Evolutionary conservation across 2,797 vertebrate species (phyloP).

Genomic region (Ammospiza maritima): DNA sequence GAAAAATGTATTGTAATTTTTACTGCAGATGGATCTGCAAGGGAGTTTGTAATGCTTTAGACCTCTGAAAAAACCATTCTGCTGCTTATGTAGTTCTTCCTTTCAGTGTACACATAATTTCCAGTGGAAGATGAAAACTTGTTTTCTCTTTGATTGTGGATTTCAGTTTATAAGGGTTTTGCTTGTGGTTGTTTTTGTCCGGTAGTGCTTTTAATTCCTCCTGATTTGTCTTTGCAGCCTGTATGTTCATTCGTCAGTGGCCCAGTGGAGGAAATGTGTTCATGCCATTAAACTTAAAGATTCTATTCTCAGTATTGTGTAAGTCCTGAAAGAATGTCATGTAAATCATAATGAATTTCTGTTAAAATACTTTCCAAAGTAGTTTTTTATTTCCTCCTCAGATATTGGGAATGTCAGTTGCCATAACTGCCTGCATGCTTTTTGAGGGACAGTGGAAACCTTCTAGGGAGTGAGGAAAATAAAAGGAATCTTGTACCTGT

Average conservation of each 20-base stretch:
- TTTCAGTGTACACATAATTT: background rate
- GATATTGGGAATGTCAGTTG: background rate
- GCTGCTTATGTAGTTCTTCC: background rate
- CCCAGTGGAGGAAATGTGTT: slow-evolving; percentile 97
- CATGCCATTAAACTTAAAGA: slow-evolving; percentile 98
- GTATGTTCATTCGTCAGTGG: slow-evolving; percentile 96
- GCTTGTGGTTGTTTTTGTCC: background rate
- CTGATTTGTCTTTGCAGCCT: slow-evolving; percentile 83
- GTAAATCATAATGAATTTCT: slow-evolving; percentile 12
- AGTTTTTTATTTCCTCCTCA: background rate
- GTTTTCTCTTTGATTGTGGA: background rate
- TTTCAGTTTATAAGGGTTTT: background rate
- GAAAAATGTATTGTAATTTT: background rate
- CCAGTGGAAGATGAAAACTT: background rate
- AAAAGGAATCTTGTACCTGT: background rate
- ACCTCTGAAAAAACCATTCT: background rate
- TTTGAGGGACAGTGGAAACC: background rate
- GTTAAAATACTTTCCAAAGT: background rate
- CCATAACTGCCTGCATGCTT: background rate
- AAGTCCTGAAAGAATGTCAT: slow-evolving; percentile 77
- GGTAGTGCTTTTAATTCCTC: slow-evolving; percentile 64
- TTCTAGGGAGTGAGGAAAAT: background rate
- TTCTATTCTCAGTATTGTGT: slow-evolving; percentile 97
- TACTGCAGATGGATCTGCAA: background rate
- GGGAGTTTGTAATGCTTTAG: background rate